Evolutionary conservation across 2,113 vertebrate genomes (phyloP).

Genomic region (Takifugu bimaculatus): DNA sequence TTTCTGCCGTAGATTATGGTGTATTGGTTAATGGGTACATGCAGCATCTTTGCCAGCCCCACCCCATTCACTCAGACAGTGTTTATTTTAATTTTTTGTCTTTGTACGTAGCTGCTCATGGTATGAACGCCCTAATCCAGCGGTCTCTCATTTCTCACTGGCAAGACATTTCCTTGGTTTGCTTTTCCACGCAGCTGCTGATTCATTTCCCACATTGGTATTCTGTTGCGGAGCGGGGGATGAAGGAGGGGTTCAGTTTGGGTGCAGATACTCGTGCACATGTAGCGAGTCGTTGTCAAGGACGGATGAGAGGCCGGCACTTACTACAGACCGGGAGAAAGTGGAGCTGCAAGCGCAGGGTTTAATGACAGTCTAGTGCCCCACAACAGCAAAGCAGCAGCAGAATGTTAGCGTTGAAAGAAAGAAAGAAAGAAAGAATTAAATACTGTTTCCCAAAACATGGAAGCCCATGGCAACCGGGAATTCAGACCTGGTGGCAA

Average conservation of each 20-base stretch:
- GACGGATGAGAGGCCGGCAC: conserved; percentile 17
- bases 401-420: too few relatives aligned
- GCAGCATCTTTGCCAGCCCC: conserved; percentile 13
- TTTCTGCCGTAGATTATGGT: too few relatives aligned
- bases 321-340: conserved; percentile 4
- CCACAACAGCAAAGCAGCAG: neutral
- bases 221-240: conserved; percentile 39
- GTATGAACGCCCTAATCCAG: conserved; percentile 35
- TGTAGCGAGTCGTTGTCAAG: conserved; percentile 40
- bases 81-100: conserved; percentile 55
- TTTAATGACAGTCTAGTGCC: neutral
- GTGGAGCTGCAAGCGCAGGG: neutral
- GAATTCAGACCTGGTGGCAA: too few relatives aligned
- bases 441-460: neutral
- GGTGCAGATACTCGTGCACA: conserved; percentile 48
- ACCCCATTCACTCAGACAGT: conserved; percentile 30
- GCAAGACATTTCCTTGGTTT: conserved; percentile 48
- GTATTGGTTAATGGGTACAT: too few relatives aligned
- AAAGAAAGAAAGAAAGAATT: neutral
- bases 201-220: conserved; percentile 71
- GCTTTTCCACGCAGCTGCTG: conserved; percentile 61
- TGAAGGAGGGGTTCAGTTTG: conserved; percentile 38
- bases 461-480: too few relatives aligned
- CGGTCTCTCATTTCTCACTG: conserved; percentile 41
- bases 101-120: conserved; percentile 37